Evolutionary conservation across 2,797 vertebrate genomes (phyloP), one percentile per base, ranked within the genome.

Genomic region (Alcedo atthis): DNA sequence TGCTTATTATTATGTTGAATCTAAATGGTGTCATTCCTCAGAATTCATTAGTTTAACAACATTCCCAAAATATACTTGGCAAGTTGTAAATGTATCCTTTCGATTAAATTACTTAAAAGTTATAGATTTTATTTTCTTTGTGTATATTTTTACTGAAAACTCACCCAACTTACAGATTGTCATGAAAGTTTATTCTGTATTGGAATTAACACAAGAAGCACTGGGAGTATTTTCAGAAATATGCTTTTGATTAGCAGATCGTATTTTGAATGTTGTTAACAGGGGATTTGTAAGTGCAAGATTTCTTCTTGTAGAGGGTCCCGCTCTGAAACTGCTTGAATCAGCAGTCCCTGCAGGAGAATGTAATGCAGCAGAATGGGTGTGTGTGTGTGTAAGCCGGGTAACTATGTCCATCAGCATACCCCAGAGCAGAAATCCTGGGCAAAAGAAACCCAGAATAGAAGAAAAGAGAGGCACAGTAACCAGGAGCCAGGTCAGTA

Each of bases 31-130:
- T 95, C 88, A 85, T 90, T 95, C 88, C 90, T 90, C 90, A 92
- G 88, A 96, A 96, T 94, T 96, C 96, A 96, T 96, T 96, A 96
- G 81, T 92, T 93, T 94, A 96, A 95, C 90, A 93, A 91, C 81
- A 92, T 82, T 95, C 90, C 94, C 84, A 93, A 95, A 95, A 89
- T 90, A 94, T 87, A 92, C 76, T 92, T 89, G 89, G 79, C 94
- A 92, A 89, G 73, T 83, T 89, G 86, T 76, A 92, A 94, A 87
- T 57, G 81, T 89, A 92, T 68, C 92, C 70, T 85, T 92, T 93
- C 4, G 7, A 85, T 92, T 93, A 93, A 79, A 87, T 94, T 89
- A 78, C 90, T 78, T 92, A 45, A 87, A 92, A 94, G 81, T 85
- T 92, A 94, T 67, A 81, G 90, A 81, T 95, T 89, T 93, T 89